Percentiles rank a stretch among this genome's conserved stretches.
phyloP scores from a whole-genome alignment of 1,140 invertebrate species.

The Drosophila mayri region DNA sequence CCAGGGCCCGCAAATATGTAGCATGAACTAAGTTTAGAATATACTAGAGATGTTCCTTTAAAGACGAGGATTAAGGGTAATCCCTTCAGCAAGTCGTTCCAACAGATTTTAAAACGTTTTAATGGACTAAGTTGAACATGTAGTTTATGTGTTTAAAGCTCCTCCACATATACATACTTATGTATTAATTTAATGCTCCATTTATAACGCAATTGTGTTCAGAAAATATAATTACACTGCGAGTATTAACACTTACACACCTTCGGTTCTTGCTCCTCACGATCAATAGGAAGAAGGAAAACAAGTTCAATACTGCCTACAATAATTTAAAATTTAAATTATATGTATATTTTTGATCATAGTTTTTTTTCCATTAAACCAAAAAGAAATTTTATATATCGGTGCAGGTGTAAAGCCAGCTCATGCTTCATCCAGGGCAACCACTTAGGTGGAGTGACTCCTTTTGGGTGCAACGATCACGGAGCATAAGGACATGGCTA shows the following conservation, averaged over 20 bases:
- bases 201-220: constrained; percentile 61
- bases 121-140: constrained; percentile 80
- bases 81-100: constrained; percentile 46
- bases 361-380: constrained; percentile 30
- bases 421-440: constrained; percentile 20
- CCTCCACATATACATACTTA: constrained; percentile 8
- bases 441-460: neutral
- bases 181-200: constrained; percentile 30
- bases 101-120: constrained; percentile 64
- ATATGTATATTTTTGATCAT: constrained; percentile 28
- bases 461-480: constrained; percentile 1
- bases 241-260: constrained; percentile 8
- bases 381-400: constrained; percentile 68
- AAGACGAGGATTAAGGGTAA: constrained; percentile 30
- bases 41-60: constrained; percentile 48
- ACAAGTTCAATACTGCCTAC: constrained; percentile 58
- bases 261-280: constrained; percentile 18
- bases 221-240: constrained; percentile 30
- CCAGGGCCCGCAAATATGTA: constrained; percentile 24
- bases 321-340: constrained; percentile 31
- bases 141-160: constrained; percentile 49
- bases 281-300: constrained; percentile 5
- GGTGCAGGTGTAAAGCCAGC: constrained; percentile 71
- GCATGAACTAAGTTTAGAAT: constrained; percentile 42
- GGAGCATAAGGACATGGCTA: constrained; percentile 18